Conservation (phyloP, 1,140 invertebrate species). For the Trachelipus rathkii region DNA sequence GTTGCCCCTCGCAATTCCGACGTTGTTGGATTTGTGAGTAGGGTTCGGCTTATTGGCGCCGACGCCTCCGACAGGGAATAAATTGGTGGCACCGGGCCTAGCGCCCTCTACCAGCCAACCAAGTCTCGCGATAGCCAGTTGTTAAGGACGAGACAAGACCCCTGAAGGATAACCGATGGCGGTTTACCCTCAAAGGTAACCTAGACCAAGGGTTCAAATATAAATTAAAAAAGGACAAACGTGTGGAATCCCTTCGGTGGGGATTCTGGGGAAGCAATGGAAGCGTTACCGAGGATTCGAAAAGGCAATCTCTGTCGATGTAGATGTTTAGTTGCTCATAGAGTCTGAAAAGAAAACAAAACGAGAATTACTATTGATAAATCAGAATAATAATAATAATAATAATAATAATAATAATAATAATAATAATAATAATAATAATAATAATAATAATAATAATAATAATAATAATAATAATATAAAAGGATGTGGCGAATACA, state of each 20-base stretch:
- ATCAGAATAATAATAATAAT: background rate
- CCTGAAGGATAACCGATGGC: background rate
- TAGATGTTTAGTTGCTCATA: background rate
- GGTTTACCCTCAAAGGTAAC: background rate
- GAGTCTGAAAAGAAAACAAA: background rate
- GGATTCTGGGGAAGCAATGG: background rate
- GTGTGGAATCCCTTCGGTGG: background rate
- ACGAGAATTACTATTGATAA: background rate
- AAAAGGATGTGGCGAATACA: too few species aligned
- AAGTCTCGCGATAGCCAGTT: constrained; percentile 5
- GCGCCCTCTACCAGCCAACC: background rate
- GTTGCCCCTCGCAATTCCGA: background rate
- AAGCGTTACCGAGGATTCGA: background rate
- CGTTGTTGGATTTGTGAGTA: background rate
- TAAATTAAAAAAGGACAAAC: background rate
- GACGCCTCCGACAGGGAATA: background rate
- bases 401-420: too few species aligned
- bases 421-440: too few species aligned
- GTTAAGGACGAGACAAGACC: background rate
- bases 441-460: too few species aligned
- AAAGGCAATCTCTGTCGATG: background rate
- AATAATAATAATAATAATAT: too few species aligned
- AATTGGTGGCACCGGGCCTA: background rate
- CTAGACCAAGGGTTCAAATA: background rate
- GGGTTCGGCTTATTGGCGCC: background rate